phyloP scores from a whole-genome alignment of 2,888 invertebrate genomes.

The Lasioglossum villosulum region DNA sequence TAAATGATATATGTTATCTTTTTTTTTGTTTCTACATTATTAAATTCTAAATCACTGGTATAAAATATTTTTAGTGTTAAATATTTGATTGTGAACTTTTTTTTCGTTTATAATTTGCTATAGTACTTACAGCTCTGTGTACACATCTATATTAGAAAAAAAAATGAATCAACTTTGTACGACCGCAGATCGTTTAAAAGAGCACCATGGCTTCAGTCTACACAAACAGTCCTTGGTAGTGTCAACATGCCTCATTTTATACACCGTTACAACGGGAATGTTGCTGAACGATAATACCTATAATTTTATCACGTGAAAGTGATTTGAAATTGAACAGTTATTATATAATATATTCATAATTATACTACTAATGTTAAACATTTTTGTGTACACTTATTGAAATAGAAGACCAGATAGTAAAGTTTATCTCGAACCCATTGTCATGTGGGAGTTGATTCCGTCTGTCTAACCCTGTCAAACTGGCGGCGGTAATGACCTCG shows the following conservation, averaged over 20 bases:
- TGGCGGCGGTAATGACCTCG: constrained; percentile 78
- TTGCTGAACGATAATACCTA: constrained; percentile 77
- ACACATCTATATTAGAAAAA: constrained; percentile 50
- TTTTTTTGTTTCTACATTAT: constrained; percentile 30
- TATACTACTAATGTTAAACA: constrained; percentile 68
- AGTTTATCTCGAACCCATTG: constrained; percentile 79
- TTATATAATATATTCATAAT: constrained; percentile 66
- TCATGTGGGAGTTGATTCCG: constrained; percentile 82
- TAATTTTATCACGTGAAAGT: constrained; percentile 72
- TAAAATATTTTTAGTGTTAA: constrained; percentile 56
- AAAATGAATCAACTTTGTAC: constrained; percentile 60
- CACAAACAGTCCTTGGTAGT: constrained; percentile 63
- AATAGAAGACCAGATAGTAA: constrained; percentile 65
- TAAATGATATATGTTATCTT: constrained; percentile 40
- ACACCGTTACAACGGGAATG: constrained; percentile 75
- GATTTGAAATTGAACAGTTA: constrained; percentile 66
- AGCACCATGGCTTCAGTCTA: constrained; percentile 73
- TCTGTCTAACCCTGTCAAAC: constrained; percentile 78
- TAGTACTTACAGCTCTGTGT: constrained; percentile 59
- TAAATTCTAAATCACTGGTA: constrained; percentile 57
- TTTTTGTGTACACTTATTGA: constrained; percentile 65
- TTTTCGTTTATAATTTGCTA: constrained; percentile 39
- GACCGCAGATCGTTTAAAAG: constrained; percentile 68
- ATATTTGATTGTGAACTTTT: constrained; percentile 57
- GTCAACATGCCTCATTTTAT: constrained; percentile 72